Percentiles rank a stretch among this genome's conserved stretches.
phyloP scores from a whole-genome alignment of 2,797 vertebrate species.

The Periophthalmus magnuspinnatus region DNA sequence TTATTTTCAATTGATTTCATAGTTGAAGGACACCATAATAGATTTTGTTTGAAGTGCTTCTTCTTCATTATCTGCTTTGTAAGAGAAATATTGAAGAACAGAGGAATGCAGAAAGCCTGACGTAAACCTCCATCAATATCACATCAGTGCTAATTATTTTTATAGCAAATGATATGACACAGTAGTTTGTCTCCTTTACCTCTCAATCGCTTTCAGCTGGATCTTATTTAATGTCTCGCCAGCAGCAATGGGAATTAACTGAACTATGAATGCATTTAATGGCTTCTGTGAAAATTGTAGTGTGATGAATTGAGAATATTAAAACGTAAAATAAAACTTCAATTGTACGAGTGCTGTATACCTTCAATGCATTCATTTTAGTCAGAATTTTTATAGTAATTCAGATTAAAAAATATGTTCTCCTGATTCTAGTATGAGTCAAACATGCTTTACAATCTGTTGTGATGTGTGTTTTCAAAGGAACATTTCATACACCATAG shows the following conservation, averaged over 20 bases:
- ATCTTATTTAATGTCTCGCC: slow-evolving; percentile 33
- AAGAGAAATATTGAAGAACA: slow-evolving; percentile 22
- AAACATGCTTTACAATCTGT: background rate
- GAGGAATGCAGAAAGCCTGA: slow-evolving; percentile 8
- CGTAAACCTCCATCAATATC: slow-evolving; percentile 38
- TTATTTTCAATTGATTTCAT: slow-evolving; percentile 63
- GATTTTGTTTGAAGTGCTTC: slow-evolving; percentile 32
- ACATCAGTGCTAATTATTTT: slow-evolving; percentile 42
- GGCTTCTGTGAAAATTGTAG: background rate
- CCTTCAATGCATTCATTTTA: too few relatives aligned
- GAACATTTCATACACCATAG: background rate
- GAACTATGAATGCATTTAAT: slow-evolving; percentile 9
- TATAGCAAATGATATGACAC: slow-evolving; percentile 34
- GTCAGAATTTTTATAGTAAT: too few relatives aligned
- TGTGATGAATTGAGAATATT: background rate
- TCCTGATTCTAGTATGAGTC: background rate
- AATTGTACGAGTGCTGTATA: background rate
- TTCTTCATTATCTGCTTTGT: slow-evolving; percentile 34
- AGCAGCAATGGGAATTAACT: slow-evolving; percentile 27
- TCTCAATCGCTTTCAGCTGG: slow-evolving; percentile 23
- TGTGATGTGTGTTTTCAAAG: background rate
- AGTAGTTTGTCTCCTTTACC: slow-evolving; percentile 36
- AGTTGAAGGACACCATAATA: slow-evolving; percentile 43
- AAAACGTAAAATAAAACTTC: too few relatives aligned
- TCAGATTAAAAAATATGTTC: too few relatives aligned